Base-by-base conservation (phyloP, 2,113 vertebrate species). In the Uropsilus gracilis region DNA sequence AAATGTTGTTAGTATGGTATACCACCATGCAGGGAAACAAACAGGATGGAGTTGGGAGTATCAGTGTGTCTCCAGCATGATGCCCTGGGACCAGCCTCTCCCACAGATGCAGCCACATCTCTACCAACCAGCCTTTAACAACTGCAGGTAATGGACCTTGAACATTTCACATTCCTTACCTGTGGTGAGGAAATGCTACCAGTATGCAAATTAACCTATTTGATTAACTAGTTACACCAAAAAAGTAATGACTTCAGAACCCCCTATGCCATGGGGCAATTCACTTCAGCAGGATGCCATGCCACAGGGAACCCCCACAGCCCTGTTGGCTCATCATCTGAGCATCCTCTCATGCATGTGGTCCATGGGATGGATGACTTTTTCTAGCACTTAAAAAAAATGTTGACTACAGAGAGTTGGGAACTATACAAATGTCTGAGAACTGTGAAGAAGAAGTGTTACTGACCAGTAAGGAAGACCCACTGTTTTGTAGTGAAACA, bases 41-140 rank as follows among this genome's bases (percentile, higher is more conserved):
- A 16, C 42, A 34, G 22, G 34, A 13, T 2, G 28, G 17, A 48
- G 32, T 53, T n/a, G 50, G 61, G 39, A 77, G 59, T 3, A 22
- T 12, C 17, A 6, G 2, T 24, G 1, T 12, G 26, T 26, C 37
- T 44, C 24, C 9, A 4, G 39, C 5, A 3, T n/a, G 53, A 5
- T 30, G 22, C 20, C 63, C 4, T 16, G 50, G 32, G 44, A 30
- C 32, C 78, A 44, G 57, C 20, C 77, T 71, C 53, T 71, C 44
- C 48, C 64, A 64, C 42, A 42, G 34, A 32, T 4, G 11, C 61
- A 32, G 2, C 22, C 24, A n/a, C 28, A 10, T 28, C 24, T 30
- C 69, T 53, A 34, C 26, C 34, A 86, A 22, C 32, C 68, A 30
- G 75, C 39, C 61, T 63, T 81, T 26, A 73, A 30, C 39, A 66